These are phyloP conservation scores for Barypeithes pellucidus DNA, from an alignment of 2,888 invertebrate species.

Conservation along the genomic window DNA sequence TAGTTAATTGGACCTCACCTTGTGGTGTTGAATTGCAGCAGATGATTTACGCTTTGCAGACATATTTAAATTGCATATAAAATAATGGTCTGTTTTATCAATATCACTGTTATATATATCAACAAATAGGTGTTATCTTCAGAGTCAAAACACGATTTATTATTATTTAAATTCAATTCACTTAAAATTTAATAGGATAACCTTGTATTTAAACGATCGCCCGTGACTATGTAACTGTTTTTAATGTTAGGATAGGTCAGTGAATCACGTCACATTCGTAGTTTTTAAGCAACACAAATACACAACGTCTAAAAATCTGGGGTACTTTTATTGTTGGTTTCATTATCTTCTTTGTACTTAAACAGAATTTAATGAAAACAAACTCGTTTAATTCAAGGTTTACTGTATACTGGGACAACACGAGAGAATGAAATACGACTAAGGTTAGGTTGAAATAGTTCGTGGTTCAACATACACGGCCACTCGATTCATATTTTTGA, in stretches of 20 bases:
- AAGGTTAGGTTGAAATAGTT: conserved; percentile 18
- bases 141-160: conserved; percentile 8
- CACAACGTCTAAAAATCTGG: background rate
- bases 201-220: conserved; percentile 56
- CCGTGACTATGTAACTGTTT: conserved; percentile 69
- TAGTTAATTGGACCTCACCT: conserved; percentile 62
- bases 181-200: conserved; percentile 8
- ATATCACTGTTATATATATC: conserved; percentile 1
- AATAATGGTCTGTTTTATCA: background rate
- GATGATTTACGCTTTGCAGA: conserved; percentile 84
- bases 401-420: conserved; percentile 1
- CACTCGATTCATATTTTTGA: conserved; percentile 12
- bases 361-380: conserved; percentile 16
- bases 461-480: conserved; percentile 28
- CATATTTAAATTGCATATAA: conserved; percentile 69
- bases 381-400: conserved; percentile 28
- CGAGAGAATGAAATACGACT: conserved; percentile 9
- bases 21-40: conserved; percentile 80
- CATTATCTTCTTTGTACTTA: conserved; percentile 26
- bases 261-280: conserved; percentile 31
- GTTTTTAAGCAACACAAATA: conserved; percentile 18
- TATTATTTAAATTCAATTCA: conserved; percentile 11
- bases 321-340: conserved; percentile 19
- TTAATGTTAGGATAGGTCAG: conserved; percentile 69
- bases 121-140: background rate